Evolutionary conservation across 2,797 vertebrate genomes (phyloP).

Genomic region (Peromyscus melanophrys): DNA sequence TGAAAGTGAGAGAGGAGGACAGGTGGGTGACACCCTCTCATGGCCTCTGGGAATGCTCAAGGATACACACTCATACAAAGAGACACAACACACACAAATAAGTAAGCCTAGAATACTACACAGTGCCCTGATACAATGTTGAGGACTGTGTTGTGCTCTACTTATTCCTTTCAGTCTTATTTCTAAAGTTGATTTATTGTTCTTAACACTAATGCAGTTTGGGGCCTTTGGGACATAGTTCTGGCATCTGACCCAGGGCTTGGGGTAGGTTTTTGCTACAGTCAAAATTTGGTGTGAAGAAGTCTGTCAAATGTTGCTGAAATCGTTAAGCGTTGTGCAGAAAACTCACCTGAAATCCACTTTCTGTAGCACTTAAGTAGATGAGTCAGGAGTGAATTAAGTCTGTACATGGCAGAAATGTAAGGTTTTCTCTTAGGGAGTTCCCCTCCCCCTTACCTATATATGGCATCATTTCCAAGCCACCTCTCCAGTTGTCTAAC

Average conservation of each 20-base stretch:
- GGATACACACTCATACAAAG: too few species aligned
- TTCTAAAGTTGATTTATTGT: slow-evolving; percentile 32
- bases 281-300: neutral
- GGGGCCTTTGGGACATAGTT: neutral
- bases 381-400: neutral
- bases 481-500: neutral
- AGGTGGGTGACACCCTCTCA: neutral
- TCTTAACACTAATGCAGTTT: neutral
- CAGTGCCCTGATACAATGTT: neutral
- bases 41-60: neutral
- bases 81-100: neutral
- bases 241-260: neutral
- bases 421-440: neutral
- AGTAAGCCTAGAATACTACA: neutral
- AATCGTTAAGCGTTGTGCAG: neutral
- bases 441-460: too few species aligned
- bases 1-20: neutral
- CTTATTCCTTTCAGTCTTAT: neutral
- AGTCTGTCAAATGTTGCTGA: neutral
- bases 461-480: neutral
- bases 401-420: neutral
- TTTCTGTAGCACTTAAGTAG: neutral
- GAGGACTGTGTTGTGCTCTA: neutral
- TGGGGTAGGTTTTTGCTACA: neutral
- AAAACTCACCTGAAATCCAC: neutral